Evolutionary conservation across 2,888 invertebrate species (phyloP).

Genomic region (Cartodere bifasciata): DNA sequence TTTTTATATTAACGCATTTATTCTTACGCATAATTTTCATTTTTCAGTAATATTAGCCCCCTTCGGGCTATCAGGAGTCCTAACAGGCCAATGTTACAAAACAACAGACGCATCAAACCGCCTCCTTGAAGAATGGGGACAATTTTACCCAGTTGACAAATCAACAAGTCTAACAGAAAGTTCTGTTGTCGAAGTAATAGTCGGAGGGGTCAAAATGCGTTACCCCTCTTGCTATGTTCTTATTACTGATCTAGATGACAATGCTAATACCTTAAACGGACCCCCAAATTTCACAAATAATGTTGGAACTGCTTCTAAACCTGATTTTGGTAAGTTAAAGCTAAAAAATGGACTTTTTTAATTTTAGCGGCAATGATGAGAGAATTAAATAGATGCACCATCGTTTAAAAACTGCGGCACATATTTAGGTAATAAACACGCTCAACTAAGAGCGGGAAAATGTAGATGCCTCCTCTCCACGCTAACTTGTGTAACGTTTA

Average conservation of each 20-base stretch:
- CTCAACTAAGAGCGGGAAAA: conserved; percentile 7
- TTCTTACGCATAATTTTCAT: too few species aligned
- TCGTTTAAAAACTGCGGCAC: too few species aligned
- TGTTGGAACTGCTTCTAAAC: too few species aligned
- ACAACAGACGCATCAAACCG: conserved; percentile 59
- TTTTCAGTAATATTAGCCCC: conserved; percentile 84
- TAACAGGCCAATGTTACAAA: conserved; percentile 73
- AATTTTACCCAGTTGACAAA: conserved; percentile 81
- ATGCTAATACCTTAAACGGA: conserved; percentile 29
- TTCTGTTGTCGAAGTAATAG: conserved; percentile 48
- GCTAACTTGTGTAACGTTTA: too few species aligned
- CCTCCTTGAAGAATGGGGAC: conserved; percentile 86
- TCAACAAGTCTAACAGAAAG: conserved; percentile 37
- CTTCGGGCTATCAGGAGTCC: conserved; percentile 81
- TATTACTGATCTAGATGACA: conserved; percentile 74
- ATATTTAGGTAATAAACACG: too few species aligned
- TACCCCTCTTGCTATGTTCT: conserved; percentile 93
- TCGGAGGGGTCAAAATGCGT: conserved; percentile 85
- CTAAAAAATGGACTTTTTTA: too few species aligned
- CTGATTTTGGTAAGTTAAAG: too few species aligned
- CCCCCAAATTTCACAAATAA: too few species aligned
- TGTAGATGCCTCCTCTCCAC: too few species aligned
- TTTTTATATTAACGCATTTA: too few species aligned
- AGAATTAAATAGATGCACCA: too few species aligned
- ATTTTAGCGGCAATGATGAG: conserved; percentile 9